Base-by-base conservation (phyloP, 2,888 invertebrate species). In the Notocelia uddmanniana region DNA sequence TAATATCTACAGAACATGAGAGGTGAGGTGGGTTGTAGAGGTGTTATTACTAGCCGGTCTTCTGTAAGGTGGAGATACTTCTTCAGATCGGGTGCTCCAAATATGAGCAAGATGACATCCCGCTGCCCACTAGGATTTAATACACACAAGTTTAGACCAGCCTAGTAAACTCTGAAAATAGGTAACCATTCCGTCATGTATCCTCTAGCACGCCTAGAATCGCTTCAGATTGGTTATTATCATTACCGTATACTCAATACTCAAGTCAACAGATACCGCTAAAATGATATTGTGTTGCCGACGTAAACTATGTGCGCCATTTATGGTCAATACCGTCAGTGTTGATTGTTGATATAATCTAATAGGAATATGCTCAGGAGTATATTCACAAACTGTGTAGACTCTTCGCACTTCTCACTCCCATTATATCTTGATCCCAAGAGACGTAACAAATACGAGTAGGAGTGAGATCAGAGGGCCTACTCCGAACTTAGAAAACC, bases 281-380 rank as follows among this genome's bases (percentile, higher is more conserved):
- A 18, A 21, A 68, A 60, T 34, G 21, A 68, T 50, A 60, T 45
- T 60, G 41, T 68, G 54, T 52, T 23, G 54, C 13, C 23, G 15
- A 5, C 41, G 26, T 52, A 59, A 34, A 48, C 58, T 50, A 58
- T 58, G 48, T 45, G 45, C n/a, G 45, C n/a, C 45, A 45, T 45
- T 45, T n/a, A 45, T n/a, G 45, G 6, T n/a, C 45, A 45, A 45
- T 45, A 68, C 21, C 1, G 50, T 31, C 31, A 31, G 26, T 54
- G 21, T 13, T 13, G 13, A 31, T 31, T 54, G 21, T 13, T 13
- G 13, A 31, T 31, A 26, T 57, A 45, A 45, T 41, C 45, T 45
- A 45, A n/a, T 45, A 45, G 45, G n/a, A 45, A 13, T 37, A 37
- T 37, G 37, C 37, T 37, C 13, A 3, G 37, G 3, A 13, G 10